These are phyloP conservation scores for Elmis aenea DNA, from an alignment of 2,888 invertebrate species.

Conservation along the genomic window DNA sequence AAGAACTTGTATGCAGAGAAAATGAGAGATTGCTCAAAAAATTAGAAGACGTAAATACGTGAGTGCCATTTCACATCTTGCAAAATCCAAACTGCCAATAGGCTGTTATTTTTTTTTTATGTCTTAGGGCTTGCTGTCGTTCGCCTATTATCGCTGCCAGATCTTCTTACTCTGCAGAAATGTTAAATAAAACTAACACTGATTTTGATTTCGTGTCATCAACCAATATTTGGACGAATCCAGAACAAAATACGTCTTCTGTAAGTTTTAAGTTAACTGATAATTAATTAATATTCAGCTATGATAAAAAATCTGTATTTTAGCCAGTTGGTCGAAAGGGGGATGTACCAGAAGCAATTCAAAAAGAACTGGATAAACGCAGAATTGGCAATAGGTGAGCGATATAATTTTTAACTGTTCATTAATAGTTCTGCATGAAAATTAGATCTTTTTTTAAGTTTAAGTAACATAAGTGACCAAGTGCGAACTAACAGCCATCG, in stretches of 20 bases:
- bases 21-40: constrained; percentile 85
- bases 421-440: no score
- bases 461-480: no score
- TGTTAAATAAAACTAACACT: constrained; percentile 33
- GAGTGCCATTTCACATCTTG: no score
- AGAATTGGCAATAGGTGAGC: constrained; percentile 55
- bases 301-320: no score
- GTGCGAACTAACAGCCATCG: constrained; percentile 27
- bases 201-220: constrained; percentile 30
- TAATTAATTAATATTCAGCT: no score
- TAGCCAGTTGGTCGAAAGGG: no score
- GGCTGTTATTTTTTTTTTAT: constrained; percentile 19
- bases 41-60: constrained; percentile 84
- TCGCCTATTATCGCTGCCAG: constrained; percentile 78
- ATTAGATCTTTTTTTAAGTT: no score
- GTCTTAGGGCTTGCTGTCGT: constrained; percentile 68
- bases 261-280: no score
- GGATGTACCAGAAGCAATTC: constrained; percentile 58
- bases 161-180: constrained; percentile 62
- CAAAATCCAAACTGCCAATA: no score
- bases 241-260: constrained; percentile 46
- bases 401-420: no score
- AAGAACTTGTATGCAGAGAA: constrained; percentile 84
- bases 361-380: constrained; percentile 60
- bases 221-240: constrained; percentile 71